Conservation (phyloP, 2,888 invertebrate genomes). For the Lordiphosa andalusiaca region DNA sequence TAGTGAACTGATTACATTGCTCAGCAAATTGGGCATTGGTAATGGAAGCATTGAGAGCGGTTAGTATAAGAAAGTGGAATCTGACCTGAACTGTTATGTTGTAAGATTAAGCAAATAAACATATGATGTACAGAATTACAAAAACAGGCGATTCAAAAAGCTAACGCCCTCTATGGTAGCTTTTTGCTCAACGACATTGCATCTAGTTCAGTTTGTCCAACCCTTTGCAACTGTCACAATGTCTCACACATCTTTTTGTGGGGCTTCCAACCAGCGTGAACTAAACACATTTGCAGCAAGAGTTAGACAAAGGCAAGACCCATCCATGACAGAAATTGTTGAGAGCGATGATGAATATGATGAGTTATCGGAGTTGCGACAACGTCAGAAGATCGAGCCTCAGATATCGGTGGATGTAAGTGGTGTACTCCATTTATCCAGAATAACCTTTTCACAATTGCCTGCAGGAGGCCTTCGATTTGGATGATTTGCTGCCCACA, state of each 20-base stretch:
- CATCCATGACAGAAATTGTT: slow-evolving; percentile 51
- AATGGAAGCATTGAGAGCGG: slow-evolving; percentile 25
- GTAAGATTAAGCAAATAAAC: too few species aligned
- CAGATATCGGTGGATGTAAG: slow-evolving; percentile 57
- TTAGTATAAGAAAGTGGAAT: slow-evolving; percentile 1
- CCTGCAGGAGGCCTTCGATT: slow-evolving; percentile 83
- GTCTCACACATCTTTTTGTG: slow-evolving; percentile 10
- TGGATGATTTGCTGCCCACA: slow-evolving; percentile 91
- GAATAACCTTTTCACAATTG: not conserved
- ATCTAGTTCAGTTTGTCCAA: slow-evolving; percentile 3
- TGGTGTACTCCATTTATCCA: not conserved
- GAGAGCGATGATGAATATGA: slow-evolving; percentile 69
- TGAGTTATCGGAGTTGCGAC: slow-evolving; percentile 61
- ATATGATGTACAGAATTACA: too few species aligned
- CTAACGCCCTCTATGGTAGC: too few species aligned
- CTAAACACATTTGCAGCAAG: slow-evolving; percentile 17
- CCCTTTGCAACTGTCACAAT: slow-evolving; percentile 21
- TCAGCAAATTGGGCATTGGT: slow-evolving; percentile 61
- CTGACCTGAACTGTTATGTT: too few species aligned
- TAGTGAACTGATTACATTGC: slow-evolving; percentile 70
- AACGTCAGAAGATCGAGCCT: slow-evolving; percentile 40
- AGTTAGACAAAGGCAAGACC: slow-evolving; percentile 11
- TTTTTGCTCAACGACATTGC: too few species aligned
- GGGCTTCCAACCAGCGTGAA: slow-evolving; percentile 22
- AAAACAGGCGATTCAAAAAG: too few species aligned